Conservation (phyloP, 2,113 vertebrate genomes). For the Peucedramus taeniatus region DNA sequence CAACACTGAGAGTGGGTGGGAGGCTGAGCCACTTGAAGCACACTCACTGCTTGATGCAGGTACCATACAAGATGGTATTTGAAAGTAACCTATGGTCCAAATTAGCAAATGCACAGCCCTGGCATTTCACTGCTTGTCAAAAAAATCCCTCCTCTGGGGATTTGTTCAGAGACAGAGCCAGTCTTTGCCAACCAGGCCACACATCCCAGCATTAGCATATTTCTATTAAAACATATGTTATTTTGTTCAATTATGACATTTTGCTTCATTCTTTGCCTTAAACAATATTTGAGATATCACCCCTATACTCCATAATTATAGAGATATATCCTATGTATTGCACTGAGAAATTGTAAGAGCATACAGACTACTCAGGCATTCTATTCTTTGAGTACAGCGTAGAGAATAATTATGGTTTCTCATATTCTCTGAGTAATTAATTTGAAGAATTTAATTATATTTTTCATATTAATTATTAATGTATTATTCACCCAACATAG, state of each 20-base stretch:
- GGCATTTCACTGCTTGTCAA: background rate
- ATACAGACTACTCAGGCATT: background rate
- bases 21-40: background rate
- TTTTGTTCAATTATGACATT: conserved; percentile 13
- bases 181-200: background rate
- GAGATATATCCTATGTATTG: background rate
- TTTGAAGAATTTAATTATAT: conserved; percentile 69
- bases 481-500: conserved; percentile 57
- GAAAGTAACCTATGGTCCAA: background rate
- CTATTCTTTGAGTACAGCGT: conserved; percentile 50
- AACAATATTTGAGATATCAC: background rate
- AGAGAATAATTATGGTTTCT: conserved; percentile 60
- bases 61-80: background rate
- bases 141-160: background rate
- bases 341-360: background rate
- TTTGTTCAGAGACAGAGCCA: background rate
- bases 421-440: conserved; percentile 66
- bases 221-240: conserved; percentile 9
- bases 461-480: conserved; percentile 70
- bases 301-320: background rate
- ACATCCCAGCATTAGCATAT: background rate
- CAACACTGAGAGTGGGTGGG: fast-evolving
- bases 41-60: background rate
- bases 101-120: background rate
- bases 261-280: background rate